phyloP scores from a whole-genome alignment of 2,113 vertebrate genomes.

The Perca flavescens region DNA sequence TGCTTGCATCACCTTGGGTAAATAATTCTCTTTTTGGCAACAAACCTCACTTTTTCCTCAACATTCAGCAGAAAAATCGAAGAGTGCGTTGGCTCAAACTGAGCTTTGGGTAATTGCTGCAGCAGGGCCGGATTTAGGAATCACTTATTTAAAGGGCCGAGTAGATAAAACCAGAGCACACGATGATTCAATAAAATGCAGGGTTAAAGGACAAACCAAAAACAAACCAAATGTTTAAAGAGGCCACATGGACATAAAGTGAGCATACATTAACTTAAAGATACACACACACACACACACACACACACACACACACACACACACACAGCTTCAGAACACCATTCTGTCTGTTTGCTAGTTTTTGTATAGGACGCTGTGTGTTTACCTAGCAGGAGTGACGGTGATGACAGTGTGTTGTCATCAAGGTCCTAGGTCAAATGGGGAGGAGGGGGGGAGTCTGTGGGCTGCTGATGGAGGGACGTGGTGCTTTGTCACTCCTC shows the following conservation, averaged over 20 bases:
- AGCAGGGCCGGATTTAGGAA: constrained; percentile 49
- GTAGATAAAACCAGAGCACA: constrained; percentile 11
- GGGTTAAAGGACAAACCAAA: constrained; percentile 28
- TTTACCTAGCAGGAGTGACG: constrained; percentile 79
- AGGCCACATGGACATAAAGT: constrained; percentile 20
- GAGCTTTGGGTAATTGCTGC: constrained; percentile 23
- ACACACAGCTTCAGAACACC: constrained; percentile 4
- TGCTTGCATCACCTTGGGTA: constrained; percentile 74
- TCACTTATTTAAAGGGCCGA: constrained; percentile 45
- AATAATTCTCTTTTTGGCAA: constrained; percentile 78
- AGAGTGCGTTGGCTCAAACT: constrained; percentile 22
- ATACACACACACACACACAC: not conserved
- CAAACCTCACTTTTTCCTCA: constrained; percentile 51
- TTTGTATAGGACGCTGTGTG: constrained; percentile 64
- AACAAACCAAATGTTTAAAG: constrained; percentile 46
- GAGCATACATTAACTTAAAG: constrained; percentile 28
- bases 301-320: not conserved
- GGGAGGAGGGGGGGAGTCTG: constrained; percentile 57
- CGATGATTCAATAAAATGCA: constrained; percentile 20
- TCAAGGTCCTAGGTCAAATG: constrained; percentile 78
- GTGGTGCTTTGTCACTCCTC: constrained; percentile 73
- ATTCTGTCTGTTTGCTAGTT: constrained; percentile 25
- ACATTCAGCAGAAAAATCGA: constrained; percentile 75
- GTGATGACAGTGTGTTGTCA: constrained; percentile 83
- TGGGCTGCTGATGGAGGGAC: constrained; percentile 71